Base-by-base conservation (phyloP, 1,140 invertebrate genomes). In the Brachionus sp. region DNA sequence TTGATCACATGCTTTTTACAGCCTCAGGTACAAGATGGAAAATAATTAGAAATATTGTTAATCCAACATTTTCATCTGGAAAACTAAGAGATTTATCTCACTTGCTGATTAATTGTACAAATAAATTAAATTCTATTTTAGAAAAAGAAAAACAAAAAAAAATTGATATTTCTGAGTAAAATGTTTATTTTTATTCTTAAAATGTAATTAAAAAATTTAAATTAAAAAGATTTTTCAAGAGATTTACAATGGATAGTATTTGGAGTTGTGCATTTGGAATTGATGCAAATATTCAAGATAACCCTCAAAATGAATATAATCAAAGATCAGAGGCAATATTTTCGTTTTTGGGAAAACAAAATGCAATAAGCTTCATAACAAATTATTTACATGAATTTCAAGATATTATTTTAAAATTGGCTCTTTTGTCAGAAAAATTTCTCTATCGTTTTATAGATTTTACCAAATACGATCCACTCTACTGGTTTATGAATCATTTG, bases 31-130 rank as follows among this genome's bases (percentile, higher is more conserved):
- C 86, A 9, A 78, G 87, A 46, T 92, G 92, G 92, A 91, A 90
- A 85, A 86, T 89, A 3, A 84, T 91, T 3, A 86, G 92, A 42
- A 86, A 88, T 16, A 91, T 92, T 77, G 85, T 92, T 44, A 90
- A 90, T 9, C 91, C 91, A 7, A 88, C 91, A 7, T 92, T 92
- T 85, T 91, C 91, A 2, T 87, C 90, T 2, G 87, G 89, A 5
- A 92, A 92, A 87, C 89, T 92, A 83, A 91, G 90, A 86, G 82
- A 88, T 86, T 87, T 87, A 85, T 83, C 84, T 16, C 86, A 86
- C 5, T 84, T 86, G 37, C 85, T 88, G 33, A 86, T 86, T 23
- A 84, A 85, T 29, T 85, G 86, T 75, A 86, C 86, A 29, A 85
- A 86, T 73, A 84, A 84, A 25, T 80, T 88, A 6, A 83, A 87